Evolutionary conservation across 2,797 vertebrate genomes (phyloP), one percentile per base, ranked within the genome.

Genomic region (Nyctalus aviator): DNA sequence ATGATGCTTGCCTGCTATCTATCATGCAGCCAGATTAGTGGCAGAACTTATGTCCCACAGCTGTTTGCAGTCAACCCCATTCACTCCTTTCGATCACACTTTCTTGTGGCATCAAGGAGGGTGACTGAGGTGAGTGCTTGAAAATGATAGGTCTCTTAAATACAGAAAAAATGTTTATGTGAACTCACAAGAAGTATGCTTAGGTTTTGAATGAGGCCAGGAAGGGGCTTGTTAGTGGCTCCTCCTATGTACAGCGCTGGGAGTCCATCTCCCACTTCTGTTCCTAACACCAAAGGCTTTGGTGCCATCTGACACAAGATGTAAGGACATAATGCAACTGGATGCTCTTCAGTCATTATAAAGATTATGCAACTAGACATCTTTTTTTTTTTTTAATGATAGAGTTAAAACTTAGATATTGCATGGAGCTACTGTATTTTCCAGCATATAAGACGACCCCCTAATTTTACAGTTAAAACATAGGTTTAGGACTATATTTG

Each of bases 381-480:
- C 10, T 30, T 72, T 72, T 91, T 75, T 68, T 30, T 72, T 72
- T 91, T 75, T 68, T 25, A 53, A 62, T 53, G 32, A 44, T 11
- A 69, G n/a, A 69, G 20, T 11, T 91, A 93, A 95, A 64, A 55
- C 3, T 73, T 93, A 64, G 35, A 44, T 73, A 92, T 20, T 75
- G 1, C 7, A 79, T 50, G 3, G 7, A 53, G 41, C 30, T 71
- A n/a, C n/a, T n/a, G n/a, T n/a, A n/a, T n/a, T n/a, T n/a, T n/a
- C n/a, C n/a, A n/a, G n/a, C n/a, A n/a, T n/a, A n/a, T n/a, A n/a
- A n/a, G n/a, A n/a, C n/a, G n/a, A n/a, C n/a, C n/a, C n/a, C n/a
- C n/a, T n/a, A n/a, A n/a, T n/a, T n/a, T n/a, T n/a, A n/a, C n/a
- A n/a, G n/a, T n/a, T n/a, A n/a, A n/a, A n/a, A n/a, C n/a, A n/a